Evolutionary conservation across 2,113 vertebrate species (phyloP).

Genomic region (Euleptes europaea): DNA sequence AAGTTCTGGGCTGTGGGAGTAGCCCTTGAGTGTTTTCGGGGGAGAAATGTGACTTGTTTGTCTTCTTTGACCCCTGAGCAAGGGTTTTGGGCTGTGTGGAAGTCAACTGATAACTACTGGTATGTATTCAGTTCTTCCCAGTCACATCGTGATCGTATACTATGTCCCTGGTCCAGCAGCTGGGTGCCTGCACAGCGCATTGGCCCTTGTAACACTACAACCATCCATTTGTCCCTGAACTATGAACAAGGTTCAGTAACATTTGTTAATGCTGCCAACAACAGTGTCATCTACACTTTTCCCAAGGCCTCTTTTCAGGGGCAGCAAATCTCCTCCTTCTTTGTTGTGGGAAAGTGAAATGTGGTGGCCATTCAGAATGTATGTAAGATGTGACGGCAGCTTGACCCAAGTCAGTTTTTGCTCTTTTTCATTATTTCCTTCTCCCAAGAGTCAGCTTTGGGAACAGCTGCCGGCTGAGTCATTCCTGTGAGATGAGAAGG

Average conservation of each 20-base stretch:
- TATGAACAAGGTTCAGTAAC: background rate
- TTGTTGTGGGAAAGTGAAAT: background rate
- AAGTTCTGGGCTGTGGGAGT: background rate
- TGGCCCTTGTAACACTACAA: background rate
- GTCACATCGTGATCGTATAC: no score
- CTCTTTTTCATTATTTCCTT: no score
- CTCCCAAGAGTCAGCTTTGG: no score
- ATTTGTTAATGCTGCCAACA: background rate
- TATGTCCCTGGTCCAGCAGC: background rate
- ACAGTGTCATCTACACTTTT: background rate
- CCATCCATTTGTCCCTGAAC: background rate
- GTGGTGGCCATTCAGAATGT: background rate
- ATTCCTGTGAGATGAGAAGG: no score
- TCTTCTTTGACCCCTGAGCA: no score
- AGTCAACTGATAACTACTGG: background rate
- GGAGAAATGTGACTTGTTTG: fast-evolving
- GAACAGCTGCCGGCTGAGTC: no score
- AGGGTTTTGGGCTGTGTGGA: background rate
- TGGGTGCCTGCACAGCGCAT: no score
- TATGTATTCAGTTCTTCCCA: background rate
- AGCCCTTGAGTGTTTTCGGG: background rate
- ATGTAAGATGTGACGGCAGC: no score
- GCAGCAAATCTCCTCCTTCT: background rate
- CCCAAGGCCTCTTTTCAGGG: background rate
- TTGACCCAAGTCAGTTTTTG: no score